phyloP scores from a whole-genome alignment of 2,113 vertebrate genomes.

The Toxostoma redivivum region DNA sequence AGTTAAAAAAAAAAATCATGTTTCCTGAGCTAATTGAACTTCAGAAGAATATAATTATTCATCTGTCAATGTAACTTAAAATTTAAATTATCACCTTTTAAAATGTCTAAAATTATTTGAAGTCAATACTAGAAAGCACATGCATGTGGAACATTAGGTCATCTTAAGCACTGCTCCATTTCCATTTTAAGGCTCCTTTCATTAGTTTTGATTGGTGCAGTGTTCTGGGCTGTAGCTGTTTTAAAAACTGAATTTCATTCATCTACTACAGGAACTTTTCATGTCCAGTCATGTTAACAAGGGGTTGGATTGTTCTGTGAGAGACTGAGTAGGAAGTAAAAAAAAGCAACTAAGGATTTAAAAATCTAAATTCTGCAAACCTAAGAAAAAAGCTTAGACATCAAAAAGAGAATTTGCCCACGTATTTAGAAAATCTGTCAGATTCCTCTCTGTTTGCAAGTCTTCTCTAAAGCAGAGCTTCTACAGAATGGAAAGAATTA shows the following conservation, averaged over 20 bases:
- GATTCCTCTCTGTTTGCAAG: background rate
- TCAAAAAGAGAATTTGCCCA: background rate
- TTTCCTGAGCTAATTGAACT: background rate
- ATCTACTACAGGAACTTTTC: background rate
- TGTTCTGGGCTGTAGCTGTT: background rate
- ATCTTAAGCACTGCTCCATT: background rate
- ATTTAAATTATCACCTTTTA: background rate
- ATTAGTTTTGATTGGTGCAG: background rate
- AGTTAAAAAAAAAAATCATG: background rate
- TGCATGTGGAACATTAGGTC: background rate
- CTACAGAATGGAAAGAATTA: background rate
- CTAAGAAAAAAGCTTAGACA: background rate
- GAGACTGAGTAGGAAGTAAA: background rate
- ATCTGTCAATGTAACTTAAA: background rate
- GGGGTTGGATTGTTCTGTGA: background rate
- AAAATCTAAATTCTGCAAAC: background rate
- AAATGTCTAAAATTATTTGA: background rate
- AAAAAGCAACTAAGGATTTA: background rate
- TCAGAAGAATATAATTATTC: background rate
- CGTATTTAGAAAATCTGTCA: accelerated
- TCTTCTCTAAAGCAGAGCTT: background rate
- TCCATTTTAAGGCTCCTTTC: background rate
- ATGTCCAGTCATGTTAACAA: background rate
- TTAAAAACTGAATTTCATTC: background rate
- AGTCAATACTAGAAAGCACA: background rate